Evolutionary conservation across 2,113 vertebrate genomes (phyloP), one percentile per base, ranked within the genome.

Genomic region (Ivindomyrus marchei): DNA sequence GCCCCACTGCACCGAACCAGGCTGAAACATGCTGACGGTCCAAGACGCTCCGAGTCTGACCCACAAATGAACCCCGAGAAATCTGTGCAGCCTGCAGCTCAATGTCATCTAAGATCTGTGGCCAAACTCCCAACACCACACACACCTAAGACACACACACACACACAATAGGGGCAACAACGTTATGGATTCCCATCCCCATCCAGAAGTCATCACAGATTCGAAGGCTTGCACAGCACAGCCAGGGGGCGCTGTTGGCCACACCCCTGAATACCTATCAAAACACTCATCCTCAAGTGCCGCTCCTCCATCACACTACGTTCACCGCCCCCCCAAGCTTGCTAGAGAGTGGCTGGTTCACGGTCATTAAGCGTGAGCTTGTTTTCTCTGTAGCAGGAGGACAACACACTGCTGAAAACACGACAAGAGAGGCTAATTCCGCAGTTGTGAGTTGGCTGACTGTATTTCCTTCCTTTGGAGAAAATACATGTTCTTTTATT

Each of bases 61-160:
- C 19, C 8, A 49, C 7, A 27, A 31, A n/a, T 85, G 21, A 85
- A 77, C 56, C 36, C 39, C 6, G 6, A 49, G 24, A 66, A 27
- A 66, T 24, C 13, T 77, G 70, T 39, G 13, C 70, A 39, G 27
- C 90, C 49, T 45, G 8, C 86, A 83, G 84, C 92, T 92, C 91
- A 91, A 45, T 50, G 89, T 92, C 93, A 93, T 94, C 92, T 94
- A 93, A 91, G 94, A 93, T 90, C 91, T 92, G 92, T 91, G 93
- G 92, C 89, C 86, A 89, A 91, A 45, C 42, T 24, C 83, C 17
- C 83, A 70, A 4, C 83, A 47, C 15, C 45, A 66, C 21, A 85
- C 15, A 74, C 13, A 21, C 19, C 17, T 15, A 46, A 49, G 19
- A 70, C 27, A n/a, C n/a, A 66, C 62, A n/a, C 62, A 39, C 70